Evolutionary conservation across 2,113 vertebrate genomes (phyloP), one percentile per base, ranked within the genome.

Genomic region (Microtus pennsylvanicus): DNA sequence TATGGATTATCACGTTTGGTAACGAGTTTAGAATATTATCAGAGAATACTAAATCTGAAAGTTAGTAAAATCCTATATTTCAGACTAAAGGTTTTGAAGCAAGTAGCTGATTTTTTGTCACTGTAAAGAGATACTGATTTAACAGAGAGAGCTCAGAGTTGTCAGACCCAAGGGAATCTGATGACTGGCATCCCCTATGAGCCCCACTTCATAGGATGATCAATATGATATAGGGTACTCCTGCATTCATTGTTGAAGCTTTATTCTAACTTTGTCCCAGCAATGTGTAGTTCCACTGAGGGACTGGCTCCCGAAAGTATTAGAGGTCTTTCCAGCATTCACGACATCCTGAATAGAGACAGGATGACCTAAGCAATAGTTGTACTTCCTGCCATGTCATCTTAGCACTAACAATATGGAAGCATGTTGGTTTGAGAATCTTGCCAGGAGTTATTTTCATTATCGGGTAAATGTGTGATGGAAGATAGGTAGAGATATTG

Each of bases 361-460:
- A 5, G 4, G 58, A 26, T 86, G 3, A 55, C 10, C 33, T 72
- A 90, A 74, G 22, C 24, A n/a, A 61, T 70, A 90, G 42, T 69
- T 87, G 50, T 7, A 70, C 21, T 50, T 35, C 11, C 74, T 22
- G 16, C 63, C 47, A 22, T 87, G 22, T 30, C 75, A 90, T 14
- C 65, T 58, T 47, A 72, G 2, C 42, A 12, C 70, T 24, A 38
- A n/a, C 47, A 45, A 14, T 19, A 83, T 3, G n/a, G 11, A 78
- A 80, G 9, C 2, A 9, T 77, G 14, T 80, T 4, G 50, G 42
- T 3, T 90, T 81, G 47, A 85, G 33, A 61, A 80, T 1, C 6
- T 87, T 93, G 94, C 33, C 17, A 80, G 87, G 1, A 16, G 67
- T n/a, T 81, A 77, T 47, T 88, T 61, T 92, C 63, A 81, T 83